These are phyloP conservation scores for Xestia ashworthii DNA, from an alignment of 2,888 invertebrate genomes.

Conservation along the genomic window DNA sequence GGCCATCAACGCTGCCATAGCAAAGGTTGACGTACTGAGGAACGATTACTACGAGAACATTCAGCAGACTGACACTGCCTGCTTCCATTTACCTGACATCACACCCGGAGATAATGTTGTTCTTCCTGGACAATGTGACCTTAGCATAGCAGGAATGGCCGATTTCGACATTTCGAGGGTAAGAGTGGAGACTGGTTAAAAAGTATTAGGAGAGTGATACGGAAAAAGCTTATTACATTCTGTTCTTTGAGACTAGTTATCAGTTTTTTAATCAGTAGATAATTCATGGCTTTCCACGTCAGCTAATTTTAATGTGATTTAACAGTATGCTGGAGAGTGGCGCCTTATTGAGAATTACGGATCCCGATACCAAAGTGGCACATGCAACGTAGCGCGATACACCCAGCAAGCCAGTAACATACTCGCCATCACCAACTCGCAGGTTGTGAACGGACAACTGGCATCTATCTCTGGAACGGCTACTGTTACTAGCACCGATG, in stretches of 20 bases:
- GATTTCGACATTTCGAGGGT: constrained; percentile 69
- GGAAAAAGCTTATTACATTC: not conserved
- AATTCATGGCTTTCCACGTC: not conserved
- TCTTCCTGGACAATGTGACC: constrained; percentile 78
- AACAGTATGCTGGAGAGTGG: constrained; percentile 76
- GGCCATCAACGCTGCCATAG: constrained; percentile 73
- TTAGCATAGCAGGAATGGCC: constrained; percentile 70
- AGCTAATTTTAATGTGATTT: not conserved
- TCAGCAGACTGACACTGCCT: constrained; percentile 74
- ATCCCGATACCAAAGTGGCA: constrained; percentile 76
- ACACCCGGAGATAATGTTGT: constrained; percentile 72
- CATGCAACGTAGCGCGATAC: constrained; percentile 78
- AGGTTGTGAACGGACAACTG: constrained; percentile 74
- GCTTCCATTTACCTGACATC: constrained; percentile 79
- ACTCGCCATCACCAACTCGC: constrained; percentile 75
- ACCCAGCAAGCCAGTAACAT: constrained; percentile 62
- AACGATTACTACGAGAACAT: constrained; percentile 75
- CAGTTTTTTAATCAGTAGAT: not conserved
- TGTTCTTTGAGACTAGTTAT: not conserved
- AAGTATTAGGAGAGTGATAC: not conserved
- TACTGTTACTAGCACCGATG: constrained; percentile 88
- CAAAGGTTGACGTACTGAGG: constrained; percentile 71
- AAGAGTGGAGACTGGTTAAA: constrained; percentile 37
- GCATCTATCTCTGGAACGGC: constrained; percentile 75
- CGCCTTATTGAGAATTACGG: constrained; percentile 78